Evolutionary conservation across 2,113 vertebrate genomes (phyloP).

Genomic region (Sinocyclocheilus anshuiensis): DNA sequence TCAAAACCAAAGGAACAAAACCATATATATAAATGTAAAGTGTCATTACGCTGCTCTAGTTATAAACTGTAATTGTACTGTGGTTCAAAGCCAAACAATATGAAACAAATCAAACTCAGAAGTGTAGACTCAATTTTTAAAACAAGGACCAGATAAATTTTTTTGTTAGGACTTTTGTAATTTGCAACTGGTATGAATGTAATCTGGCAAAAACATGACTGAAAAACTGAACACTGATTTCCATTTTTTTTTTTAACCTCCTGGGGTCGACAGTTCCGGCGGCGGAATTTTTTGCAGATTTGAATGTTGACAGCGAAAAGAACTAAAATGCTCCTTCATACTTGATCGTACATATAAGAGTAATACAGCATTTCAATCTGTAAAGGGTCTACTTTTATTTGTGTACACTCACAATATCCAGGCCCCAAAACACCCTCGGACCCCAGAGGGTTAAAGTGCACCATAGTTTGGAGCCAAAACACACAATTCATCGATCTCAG

Average conservation of each 20-base stretch:
- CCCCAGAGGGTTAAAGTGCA: not conserved
- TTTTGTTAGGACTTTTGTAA: not conserved
- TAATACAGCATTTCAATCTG: too few relatives aligned
- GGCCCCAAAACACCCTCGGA: too few relatives aligned
- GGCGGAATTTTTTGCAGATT: too few relatives aligned
- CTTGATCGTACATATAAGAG: too few relatives aligned
- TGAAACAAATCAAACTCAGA: not conserved
- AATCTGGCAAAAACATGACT: not conserved
- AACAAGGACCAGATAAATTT: not conserved
- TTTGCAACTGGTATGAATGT: not conserved
- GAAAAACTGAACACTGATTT: not conserved
- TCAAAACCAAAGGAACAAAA: too few relatives aligned
- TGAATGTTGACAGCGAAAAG: too few relatives aligned
- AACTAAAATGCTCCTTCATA: too few relatives aligned
- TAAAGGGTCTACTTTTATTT: too few relatives aligned
- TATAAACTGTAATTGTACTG: not conserved
- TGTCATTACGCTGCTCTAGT: not conserved
- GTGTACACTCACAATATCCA: too few relatives aligned
- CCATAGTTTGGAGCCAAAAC: not conserved
- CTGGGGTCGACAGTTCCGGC: too few relatives aligned
- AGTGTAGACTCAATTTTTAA: not conserved
- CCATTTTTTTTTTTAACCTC: not conserved
- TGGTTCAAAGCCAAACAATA: not conserved
- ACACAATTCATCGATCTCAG: not conserved
- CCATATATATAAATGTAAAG: not conserved